Evolutionary conservation across 2,113 vertebrate genomes (phyloP), one percentile per base, ranked within the genome.

Genomic region (Oryzias celebensis): DNA sequence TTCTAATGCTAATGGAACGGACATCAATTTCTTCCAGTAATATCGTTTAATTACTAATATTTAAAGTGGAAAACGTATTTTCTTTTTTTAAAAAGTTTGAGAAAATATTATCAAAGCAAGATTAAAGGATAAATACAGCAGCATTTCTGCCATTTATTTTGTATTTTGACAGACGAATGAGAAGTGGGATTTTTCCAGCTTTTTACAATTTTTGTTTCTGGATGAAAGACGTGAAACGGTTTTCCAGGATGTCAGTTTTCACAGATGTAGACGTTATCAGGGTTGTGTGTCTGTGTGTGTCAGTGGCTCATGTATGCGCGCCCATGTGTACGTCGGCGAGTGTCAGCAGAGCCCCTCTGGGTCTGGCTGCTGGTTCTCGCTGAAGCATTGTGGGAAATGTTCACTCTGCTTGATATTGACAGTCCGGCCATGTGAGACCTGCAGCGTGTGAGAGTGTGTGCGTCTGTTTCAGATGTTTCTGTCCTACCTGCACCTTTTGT

Each of bases 361-460:
- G 76, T 85, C 76, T 65, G 75, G 84, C 52, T 62, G 78, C 78
- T 81, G 76, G 70, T 70, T 81, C 81, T 65, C 79, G 86, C 87
- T 86, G 79, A 84, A 83, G 85, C 81, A 82, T 87, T 87, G 85
- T 88, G 84, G 77, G 75, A 83, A 76, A 73, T 87, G 81, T 83
- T 88, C 68, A 66, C 82, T 85, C 76, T 84, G 75, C 76, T 89
- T 87, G 87, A 88, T 90, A 89, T 89, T 85, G 88, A 91, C 90
- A 89, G 85, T 88, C 78, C 81, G 87, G 73, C 82, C 88, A 79
- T 74, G 68, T 65, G 82, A 75, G 82, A 90, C 78, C 68, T 62
- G 70, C 80, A 22, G 75, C 55, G 71, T 73, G 44, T 54, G 65
- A 73, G 78, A 63, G 80, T 70, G 83, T 57, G 68, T 80, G 65